Base-by-base conservation (phyloP, 2,888 invertebrate species). In the Spilosoma lubricipeda region DNA sequence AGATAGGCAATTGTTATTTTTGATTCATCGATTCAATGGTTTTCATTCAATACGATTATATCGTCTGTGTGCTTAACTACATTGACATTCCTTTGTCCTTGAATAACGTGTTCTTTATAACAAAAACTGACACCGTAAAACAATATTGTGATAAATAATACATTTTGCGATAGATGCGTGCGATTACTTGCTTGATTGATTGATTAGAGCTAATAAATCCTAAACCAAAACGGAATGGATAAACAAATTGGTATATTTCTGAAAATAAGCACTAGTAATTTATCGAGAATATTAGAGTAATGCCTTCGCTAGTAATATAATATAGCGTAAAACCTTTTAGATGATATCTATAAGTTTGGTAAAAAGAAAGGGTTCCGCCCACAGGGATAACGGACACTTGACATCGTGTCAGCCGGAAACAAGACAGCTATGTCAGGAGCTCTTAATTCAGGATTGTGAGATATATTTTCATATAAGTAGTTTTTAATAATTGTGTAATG, bases 361-460 rank as follows among this genome's bases (percentile, higher is more conserved):
- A 15, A 52, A 63, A 63, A 70, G 70, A 74, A 81, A 74, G 67
- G 59, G 65, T 20, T 64, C n/a, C 45, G 15, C 42, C 72, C 63
- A 56, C 64, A 33, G 59, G 76, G 68, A 52, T 42, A 70, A 65
- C 42, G 56, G 30, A n/a, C 33, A 68, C 65, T 76, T 76, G 76
- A 74, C 68, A 78, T 78, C 73, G 71, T 73, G 71, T 76, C 70
- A 39, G 33, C 65, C 66, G 45, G 67, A 30, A 18, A 42, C 23
- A 67, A 66, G 18, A 64, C 27, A n/a, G 48, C 20, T 63, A 64
- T 52, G 67, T n/a, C 66, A 74, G 30, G 72, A 42, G 72, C 66
- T 70, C 52, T 48, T 72, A 48, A 72, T 76, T 79, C 23, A 72
- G 33, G 39, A 59, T 63, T 42, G 23, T n/a, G 42, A 63, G 63